Conservation (phyloP, 1,140 invertebrate genomes). For the Drosophila pandora region DNA sequence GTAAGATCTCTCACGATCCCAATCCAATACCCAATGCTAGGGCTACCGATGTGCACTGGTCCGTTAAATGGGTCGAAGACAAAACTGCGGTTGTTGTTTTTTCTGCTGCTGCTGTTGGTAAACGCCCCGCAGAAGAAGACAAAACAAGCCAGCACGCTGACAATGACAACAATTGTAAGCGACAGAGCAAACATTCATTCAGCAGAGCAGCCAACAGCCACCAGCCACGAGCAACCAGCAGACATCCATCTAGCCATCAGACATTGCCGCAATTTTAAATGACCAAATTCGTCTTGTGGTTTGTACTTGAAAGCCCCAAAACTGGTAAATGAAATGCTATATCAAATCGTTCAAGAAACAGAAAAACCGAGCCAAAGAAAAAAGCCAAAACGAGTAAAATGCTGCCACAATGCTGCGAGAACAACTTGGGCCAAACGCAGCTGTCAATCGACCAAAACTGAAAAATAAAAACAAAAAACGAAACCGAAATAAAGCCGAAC, state of each 20-base stretch:
- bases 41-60: slow-evolving; percentile 60
- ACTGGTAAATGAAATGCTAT: slow-evolving; percentile 74
- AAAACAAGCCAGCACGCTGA: slow-evolving; percentile 66
- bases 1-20: slow-evolving; percentile 51
- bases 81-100: slow-evolving; percentile 63
- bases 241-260: slow-evolving; percentile 42
- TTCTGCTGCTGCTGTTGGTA: slow-evolving; percentile 26
- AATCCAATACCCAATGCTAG: slow-evolving; percentile 36
- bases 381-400: background rate
- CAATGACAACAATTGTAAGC: slow-evolving; percentile 79
- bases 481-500: slow-evolving; percentile 62
- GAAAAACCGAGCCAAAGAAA: background rate
- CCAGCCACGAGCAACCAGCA: slow-evolving; percentile 20
- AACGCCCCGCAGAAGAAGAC: slow-evolving; percentile 74
- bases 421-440: slow-evolving; percentile 37
- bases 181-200: slow-evolving; percentile 51
- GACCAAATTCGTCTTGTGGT: slow-evolving; percentile 80
- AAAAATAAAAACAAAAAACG: slow-evolving; percentile 63
- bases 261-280: slow-evolving; percentile 76
- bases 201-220: background rate
- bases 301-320: slow-evolving; percentile 77
- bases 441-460: slow-evolving; percentile 65
- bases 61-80: slow-evolving; percentile 80
- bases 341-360: slow-evolving; percentile 39
- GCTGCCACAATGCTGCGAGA: slow-evolving; percentile 19